A percentile compares a stretch with the other conserved stretches of the same genome.
phyloP scores from a whole-genome alignment of 2,888 invertebrate species.

The Mamestra brassicae region DNA sequence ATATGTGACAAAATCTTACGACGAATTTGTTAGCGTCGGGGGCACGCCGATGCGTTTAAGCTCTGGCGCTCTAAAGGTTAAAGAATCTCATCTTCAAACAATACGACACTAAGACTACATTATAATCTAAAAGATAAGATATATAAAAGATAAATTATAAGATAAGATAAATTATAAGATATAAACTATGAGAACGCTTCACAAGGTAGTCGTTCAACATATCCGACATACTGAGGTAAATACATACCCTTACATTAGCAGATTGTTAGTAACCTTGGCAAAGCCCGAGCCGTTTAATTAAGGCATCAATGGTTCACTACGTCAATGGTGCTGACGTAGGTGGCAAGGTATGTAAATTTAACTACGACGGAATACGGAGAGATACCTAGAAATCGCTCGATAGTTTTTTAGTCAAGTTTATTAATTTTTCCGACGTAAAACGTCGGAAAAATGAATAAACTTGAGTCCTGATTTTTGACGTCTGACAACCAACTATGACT shows the following conservation, averaged over 20 bases:
- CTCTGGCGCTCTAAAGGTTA: no score
- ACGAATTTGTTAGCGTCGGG: no score
- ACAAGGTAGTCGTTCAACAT: neutral
- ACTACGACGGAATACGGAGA: neutral
- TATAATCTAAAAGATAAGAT: no score
- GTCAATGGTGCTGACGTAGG: slow-evolving; percentile 28
- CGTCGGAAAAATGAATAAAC: no score
- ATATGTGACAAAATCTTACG: no score
- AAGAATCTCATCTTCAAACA: slow-evolving; percentile 3
- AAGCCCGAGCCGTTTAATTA: slow-evolving; percentile 39
- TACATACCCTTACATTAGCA: slow-evolving; percentile 20
- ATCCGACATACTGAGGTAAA: neutral
- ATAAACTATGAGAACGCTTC: neutral
- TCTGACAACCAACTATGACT: neutral
- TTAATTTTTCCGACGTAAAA: neutral
- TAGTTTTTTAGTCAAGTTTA: neutral
- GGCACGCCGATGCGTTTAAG: no score
- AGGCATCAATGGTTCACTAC: slow-evolving; percentile 34
- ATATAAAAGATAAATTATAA: no score
- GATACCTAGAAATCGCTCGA: neutral
- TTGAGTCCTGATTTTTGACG: neutral
- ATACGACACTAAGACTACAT: neutral
- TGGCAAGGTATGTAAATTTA: slow-evolving; percentile 42
- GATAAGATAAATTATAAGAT: no score
- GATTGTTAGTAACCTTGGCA: slow-evolving; percentile 39